Evolutionary conservation across 1,140 invertebrate species (phyloP).

Genomic region (Carcinoscorpius rotundicauda): DNA sequence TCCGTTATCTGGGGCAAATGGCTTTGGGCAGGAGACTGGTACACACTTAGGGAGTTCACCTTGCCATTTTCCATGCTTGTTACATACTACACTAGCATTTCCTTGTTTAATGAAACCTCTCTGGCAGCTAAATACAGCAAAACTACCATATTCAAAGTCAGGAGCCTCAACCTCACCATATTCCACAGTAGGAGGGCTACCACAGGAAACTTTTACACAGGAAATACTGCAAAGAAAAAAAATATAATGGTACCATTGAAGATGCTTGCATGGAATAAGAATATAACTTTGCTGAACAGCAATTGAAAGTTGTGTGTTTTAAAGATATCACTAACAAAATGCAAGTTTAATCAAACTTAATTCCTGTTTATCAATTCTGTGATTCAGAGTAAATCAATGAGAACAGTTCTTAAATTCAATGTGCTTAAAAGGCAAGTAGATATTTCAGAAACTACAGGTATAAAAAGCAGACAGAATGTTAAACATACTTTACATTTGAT

Average conservation of each 20-base stretch:
- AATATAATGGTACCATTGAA: conserved; percentile 1
- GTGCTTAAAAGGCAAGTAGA: too few relatives aligned
- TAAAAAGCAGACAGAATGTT: too few relatives aligned
- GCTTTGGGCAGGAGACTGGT: conserved; percentile 12
- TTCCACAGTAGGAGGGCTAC: conserved; percentile 18
- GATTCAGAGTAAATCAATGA: too few relatives aligned
- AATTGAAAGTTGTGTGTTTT: conserved; percentile 3
- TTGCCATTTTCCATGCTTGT: conserved; percentile 50
- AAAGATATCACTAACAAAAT: too few relatives aligned
- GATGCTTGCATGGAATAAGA: too few relatives aligned
- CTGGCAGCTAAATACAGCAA: background rate
- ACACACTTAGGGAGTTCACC: conserved; percentile 46
- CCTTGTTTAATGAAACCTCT: background rate
- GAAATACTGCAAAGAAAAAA: conserved; percentile 20
- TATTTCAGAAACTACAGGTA: too few relatives aligned
- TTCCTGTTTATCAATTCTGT: too few relatives aligned
- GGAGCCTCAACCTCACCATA: conserved; percentile 17
- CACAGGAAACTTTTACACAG: conserved; percentile 25
- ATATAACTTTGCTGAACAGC: conserved; percentile 6
- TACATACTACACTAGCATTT: conserved; percentile 39
- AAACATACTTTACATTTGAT: too few relatives aligned
- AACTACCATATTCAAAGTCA: background rate
- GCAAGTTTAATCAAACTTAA: too few relatives aligned
- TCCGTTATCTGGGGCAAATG: conserved; percentile 13
- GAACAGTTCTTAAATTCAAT: too few relatives aligned